Evolutionary conservation across 2,113 vertebrate genomes (phyloP), one percentile per base, ranked within the genome.

Genomic region (Sinocyclocheilus anophthalmus): DNA sequence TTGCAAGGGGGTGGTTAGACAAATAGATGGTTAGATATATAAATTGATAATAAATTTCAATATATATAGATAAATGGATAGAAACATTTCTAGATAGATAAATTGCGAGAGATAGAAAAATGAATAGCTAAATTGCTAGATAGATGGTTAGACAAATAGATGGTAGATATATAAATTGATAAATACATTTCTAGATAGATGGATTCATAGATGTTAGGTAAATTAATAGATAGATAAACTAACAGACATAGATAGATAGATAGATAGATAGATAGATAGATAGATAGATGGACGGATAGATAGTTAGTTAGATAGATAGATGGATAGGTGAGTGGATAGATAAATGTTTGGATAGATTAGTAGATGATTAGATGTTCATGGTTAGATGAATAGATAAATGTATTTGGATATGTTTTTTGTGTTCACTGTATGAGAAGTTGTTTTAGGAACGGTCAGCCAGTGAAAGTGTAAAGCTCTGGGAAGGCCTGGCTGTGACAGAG

Each of bases 401-500:
- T 11, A 76, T 53, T 57, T 20, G 7, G 2, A 76, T 9, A 26
- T 48, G 73, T 53, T 57, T 2, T 42, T 39, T 30, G 3, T 33
- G 3, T 30, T 33, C 9, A 77, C n/a, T 77, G 75, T 33, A 30
- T 26, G 24, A 39, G 18, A 70, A 72, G 69, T 33, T 55, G 18
- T 48, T 76, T 42, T 76, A 7, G 9, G 42, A 13, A 16, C 18
- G 22, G 9, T n/a, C 26, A 39, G 59, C 48, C 14, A 26, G 37
- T 42, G 37, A 37, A 12, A n/a, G 45, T 55, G 42, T 72, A n/a
- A 70, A 83, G 61, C 13, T 80, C 9, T 33, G n/a, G 20, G 57
- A 20, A 57, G 45, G 30, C 5, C 26, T 67, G 61, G 24, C 48
- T 55, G 65, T 73, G 81, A 73, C 81, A 59, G 69, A 84, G 81